Conservation (phyloP, 2,888 invertebrate genomes). For the Pelosia muscerda region DNA sequence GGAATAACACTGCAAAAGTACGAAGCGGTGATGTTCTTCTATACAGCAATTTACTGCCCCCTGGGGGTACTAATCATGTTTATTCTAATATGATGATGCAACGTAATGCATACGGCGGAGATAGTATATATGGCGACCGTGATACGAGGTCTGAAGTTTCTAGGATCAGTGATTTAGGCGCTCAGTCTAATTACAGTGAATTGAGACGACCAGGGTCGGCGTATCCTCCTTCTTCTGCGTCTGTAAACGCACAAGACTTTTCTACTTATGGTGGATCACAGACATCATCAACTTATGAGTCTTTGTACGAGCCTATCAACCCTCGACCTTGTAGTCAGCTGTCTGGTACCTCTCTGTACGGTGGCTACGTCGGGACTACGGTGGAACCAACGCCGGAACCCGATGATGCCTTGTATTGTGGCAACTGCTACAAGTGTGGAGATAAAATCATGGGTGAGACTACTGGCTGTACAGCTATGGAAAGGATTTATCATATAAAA, state of each 20-base stretch:
- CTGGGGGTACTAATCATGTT: conserved; percentile 83
- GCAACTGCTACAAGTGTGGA: conserved; percentile 97
- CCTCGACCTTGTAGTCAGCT: conserved; percentile 87
- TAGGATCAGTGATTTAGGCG: conserved; percentile 82
- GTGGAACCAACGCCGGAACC: conserved; percentile 93
- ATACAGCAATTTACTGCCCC: conserved; percentile 82
- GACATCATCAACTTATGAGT: conserved; percentile 89
- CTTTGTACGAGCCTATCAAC: conserved; percentile 89
- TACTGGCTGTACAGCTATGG: conserved; percentile 99
- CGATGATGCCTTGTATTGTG: conserved; percentile 91
- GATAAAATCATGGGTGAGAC: conserved; percentile 97
- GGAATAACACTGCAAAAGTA: conserved; percentile 74
- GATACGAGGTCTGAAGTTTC: conserved; percentile 80
- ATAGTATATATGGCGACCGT: conserved; percentile 81
- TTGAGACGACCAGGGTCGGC: conserved; percentile 87
- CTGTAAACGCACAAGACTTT: conserved; percentile 84
- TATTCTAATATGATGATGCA: conserved; percentile 82
- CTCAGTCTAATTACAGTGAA: conserved; percentile 89
- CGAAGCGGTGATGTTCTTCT: conserved; percentile 80
- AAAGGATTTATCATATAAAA: conserved; percentile 97
- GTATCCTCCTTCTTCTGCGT: conserved; percentile 83
- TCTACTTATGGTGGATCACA: conserved; percentile 87
- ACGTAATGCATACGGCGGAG: conserved; percentile 79
- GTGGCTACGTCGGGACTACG: conserved; percentile 89
- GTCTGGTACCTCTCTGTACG: conserved; percentile 87